A percentile compares a stretch with the other conserved stretches of the same genome.
Evolutionary conservation across 2,888 invertebrate species (phyloP).

Genomic region (Macrosoma leucophasiata): DNA sequence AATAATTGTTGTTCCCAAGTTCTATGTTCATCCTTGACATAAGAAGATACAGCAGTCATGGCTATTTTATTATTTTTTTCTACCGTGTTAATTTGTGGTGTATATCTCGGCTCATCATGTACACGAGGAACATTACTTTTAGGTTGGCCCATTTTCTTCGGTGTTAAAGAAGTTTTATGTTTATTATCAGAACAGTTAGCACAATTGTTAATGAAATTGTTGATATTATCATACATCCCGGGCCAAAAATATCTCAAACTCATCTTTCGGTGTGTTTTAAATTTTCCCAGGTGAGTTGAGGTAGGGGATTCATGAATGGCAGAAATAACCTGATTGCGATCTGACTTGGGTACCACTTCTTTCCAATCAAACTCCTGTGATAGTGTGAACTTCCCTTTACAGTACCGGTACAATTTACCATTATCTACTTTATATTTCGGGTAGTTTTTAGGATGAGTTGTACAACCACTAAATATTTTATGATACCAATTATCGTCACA

Average conservation of each 20-base stretch:
- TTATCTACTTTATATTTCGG: background rate
- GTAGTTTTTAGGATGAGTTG: background rate
- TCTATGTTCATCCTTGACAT: too few species aligned
- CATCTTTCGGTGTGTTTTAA: conserved; percentile 1
- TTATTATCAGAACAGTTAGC: background rate
- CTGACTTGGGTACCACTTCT: background rate
- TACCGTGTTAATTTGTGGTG: background rate
- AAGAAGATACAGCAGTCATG: background rate
- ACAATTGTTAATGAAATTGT: conserved; percentile 1
- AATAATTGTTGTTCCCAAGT: background rate
- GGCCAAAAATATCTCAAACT: conserved; percentile 1
- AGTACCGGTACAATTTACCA: background rate
- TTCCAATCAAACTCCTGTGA: background rate
- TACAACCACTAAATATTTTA: background rate
- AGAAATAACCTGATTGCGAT: background rate
- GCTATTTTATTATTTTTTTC: background rate
- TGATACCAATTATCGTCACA: conserved; percentile 3
- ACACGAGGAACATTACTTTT: background rate
- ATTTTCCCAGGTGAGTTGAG: conserved; percentile 5
- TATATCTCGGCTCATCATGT: background rate
- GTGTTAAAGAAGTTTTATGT: background rate
- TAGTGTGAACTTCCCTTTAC: background rate
- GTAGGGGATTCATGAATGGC: background rate
- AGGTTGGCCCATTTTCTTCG: background rate
- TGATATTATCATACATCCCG: conserved; percentile 3